A percentile compares a stretch with the other conserved stretches of the same genome.
Conservation (phyloP, 2,888 invertebrate species). For the Cantharis rufa region DNA sequence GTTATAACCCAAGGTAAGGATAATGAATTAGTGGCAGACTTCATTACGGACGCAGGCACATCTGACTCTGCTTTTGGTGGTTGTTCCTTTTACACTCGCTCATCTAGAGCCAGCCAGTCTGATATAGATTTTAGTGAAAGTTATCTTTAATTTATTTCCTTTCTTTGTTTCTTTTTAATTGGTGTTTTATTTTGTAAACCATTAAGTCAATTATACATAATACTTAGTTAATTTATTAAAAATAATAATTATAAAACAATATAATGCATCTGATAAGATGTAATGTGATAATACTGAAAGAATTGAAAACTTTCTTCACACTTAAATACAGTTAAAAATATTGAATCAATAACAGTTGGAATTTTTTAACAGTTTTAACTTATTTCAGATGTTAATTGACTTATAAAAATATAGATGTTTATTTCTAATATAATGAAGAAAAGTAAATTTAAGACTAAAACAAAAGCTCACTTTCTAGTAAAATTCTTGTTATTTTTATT, state of each 20-base stretch:
- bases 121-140: constrained; percentile 89
- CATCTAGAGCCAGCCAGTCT: constrained; percentile 82
- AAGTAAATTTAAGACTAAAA: not conserved
- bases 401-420: not conserved
- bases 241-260: not conserved
- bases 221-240: not conserved
- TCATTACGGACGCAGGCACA: constrained; percentile 75
- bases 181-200: not conserved
- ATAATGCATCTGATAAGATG: not conserved
- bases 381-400: not conserved
- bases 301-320: not conserved
- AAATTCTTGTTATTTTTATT: not conserved
- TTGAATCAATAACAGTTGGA: not conserved
- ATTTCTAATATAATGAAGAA: not conserved
- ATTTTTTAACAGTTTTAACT: not conserved
- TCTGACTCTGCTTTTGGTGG: constrained; percentile 75
- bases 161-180: not conserved
- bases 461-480: not conserved
- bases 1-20: constrained; percentile 74
- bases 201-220: not conserved
- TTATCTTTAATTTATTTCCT: constrained; percentile 64
- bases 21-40: constrained; percentile 74
- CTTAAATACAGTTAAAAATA: not conserved
- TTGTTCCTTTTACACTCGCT: constrained; percentile 76
- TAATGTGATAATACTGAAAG: not conserved